These are phyloP conservation scores for Hypomecis atomaria DNA, from an alignment of 2,888 invertebrate species.

Conservation along the genomic window DNA sequence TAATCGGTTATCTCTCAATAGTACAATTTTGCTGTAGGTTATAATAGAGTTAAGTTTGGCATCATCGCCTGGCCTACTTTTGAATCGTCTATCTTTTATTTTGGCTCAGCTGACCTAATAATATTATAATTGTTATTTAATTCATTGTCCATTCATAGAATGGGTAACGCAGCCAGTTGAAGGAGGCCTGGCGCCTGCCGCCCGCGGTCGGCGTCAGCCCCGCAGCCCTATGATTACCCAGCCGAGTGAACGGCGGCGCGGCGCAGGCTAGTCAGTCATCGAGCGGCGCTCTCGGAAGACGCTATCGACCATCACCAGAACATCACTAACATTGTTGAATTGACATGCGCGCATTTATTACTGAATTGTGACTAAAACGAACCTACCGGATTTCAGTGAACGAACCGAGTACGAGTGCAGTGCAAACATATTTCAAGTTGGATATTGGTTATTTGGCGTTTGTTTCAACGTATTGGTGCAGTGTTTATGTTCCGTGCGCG, in stretches of 20 bases:
- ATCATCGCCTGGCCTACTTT: constrained; percentile 6
- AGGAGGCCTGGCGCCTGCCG: constrained; percentile 43
- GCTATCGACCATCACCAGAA: constrained; percentile 46
- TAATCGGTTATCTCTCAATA: too few relatives aligned
- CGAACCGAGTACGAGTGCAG: constrained; percentile 68
- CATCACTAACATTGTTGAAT: constrained; percentile 55
- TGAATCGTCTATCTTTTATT: constrained; percentile 5
- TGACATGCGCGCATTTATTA: constrained; percentile 76
- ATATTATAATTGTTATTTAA: constrained; percentile 18
- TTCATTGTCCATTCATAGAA: constrained; percentile 57
- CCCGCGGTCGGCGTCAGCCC: constrained; percentile 46
- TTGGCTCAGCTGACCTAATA: constrained; percentile 40
- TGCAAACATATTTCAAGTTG: constrained; percentile 56
- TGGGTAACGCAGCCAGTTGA: constrained; percentile 51
- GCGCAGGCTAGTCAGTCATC: constrained; percentile 72
- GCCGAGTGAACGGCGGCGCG: constrained; percentile 59
- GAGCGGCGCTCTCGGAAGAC: constrained; percentile 69
- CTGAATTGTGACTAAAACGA: constrained; percentile 73
- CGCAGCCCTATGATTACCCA: constrained; percentile 53
- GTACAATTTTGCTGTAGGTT: neutral
- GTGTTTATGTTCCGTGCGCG: constrained; percentile 82
- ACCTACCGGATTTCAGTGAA: constrained; percentile 77
- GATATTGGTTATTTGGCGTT: constrained; percentile 59
- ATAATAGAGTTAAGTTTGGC: neutral
- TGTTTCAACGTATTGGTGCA: constrained; percentile 75